Evolutionary conservation across 2,888 invertebrate species (phyloP).

Genomic region (Lordiphosa fenestrarum): DNA sequence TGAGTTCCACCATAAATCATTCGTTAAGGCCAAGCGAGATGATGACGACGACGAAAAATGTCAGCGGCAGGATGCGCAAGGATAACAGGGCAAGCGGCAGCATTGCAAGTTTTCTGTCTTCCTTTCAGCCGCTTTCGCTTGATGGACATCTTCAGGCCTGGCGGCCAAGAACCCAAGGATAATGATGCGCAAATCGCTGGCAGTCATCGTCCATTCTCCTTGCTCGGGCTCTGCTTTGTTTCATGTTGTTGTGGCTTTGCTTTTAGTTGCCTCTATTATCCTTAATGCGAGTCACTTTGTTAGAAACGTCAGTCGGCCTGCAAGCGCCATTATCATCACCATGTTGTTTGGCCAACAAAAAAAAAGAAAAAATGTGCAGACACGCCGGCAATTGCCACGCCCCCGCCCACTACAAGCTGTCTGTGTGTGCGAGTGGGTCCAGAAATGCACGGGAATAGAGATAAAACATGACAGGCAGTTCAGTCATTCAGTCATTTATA

Average conservation of each 20-base stretch:
- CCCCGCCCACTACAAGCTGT: background rate
- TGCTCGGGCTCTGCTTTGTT: constrained; percentile 58
- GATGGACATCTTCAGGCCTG: constrained; percentile 63
- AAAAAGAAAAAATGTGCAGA: constrained; percentile 54
- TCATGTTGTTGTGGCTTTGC: constrained; percentile 55
- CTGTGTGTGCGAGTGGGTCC: background rate
- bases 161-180: constrained; percentile 55
- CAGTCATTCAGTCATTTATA: constrained; percentile 73
- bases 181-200: constrained; percentile 71
- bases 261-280: constrained; percentile 74
- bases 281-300: constrained; percentile 75
- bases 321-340: constrained; percentile 72
- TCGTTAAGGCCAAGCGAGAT: constrained; percentile 49
- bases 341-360: constrained; percentile 24
- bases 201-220: constrained; percentile 48
- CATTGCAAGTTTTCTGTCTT: constrained; percentile 45
- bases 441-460: constrained; percentile 71
- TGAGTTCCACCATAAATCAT: constrained; percentile 62
- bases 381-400: constrained; percentile 17
- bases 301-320: constrained; percentile 72
- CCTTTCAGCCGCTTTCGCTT: constrained; percentile 21
- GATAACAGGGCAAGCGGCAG: constrained; percentile 30
- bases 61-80: constrained; percentile 60
- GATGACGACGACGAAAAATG: constrained; percentile 66
- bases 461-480: constrained; percentile 74